These are phyloP conservation scores for Conopomorpha cramerella DNA, from an alignment of 1,140 invertebrate species.

Conservation along the genomic window DNA sequence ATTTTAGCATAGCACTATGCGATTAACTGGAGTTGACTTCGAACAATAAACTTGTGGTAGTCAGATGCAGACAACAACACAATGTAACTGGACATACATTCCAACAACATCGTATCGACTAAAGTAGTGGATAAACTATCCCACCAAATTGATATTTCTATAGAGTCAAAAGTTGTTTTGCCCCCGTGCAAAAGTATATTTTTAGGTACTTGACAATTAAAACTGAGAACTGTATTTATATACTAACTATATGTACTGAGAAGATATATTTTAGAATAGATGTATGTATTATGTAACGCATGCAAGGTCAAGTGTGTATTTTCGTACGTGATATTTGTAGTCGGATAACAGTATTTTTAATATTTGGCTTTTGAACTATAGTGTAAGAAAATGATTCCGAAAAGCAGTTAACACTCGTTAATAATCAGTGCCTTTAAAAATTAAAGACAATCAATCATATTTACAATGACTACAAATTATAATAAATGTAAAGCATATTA, in stretches of 20 bases:
- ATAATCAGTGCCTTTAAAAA: slow-evolving; percentile 49
- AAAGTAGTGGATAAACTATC: too few relatives aligned
- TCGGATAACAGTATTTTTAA: slow-evolving; percentile 49
- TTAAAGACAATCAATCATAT: slow-evolving; percentile 46
- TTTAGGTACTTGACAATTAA: too few relatives aligned
- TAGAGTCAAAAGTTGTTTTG: slow-evolving; percentile 25
- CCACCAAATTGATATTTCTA: slow-evolving; percentile 7
- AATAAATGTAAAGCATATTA: too few relatives aligned
- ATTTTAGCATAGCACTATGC: too few relatives aligned
- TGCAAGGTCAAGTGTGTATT: slow-evolving; percentile 53
- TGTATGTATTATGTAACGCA: slow-evolving; percentile 40
- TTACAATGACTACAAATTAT: slow-evolving; percentile 31
- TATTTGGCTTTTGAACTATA: slow-evolving; percentile 55
- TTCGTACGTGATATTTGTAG: slow-evolving; percentile 55
- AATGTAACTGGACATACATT: too few relatives aligned
- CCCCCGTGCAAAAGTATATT: slow-evolving; percentile 34
- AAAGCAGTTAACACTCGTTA: slow-evolving; percentile 43
- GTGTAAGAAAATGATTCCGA: slow-evolving; percentile 38
- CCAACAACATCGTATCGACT: too few relatives aligned
- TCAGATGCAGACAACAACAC: too few relatives aligned
- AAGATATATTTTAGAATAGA: slow-evolving; percentile 51
- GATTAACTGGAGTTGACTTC: slow-evolving; percentile 12
- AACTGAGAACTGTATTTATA: slow-evolving; percentile 53
- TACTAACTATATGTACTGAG: too few relatives aligned
- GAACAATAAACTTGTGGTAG: slow-evolving; percentile 16